A percentile compares a stretch with the other conserved stretches of the same genome.
These are phyloP conservation scores for Abramis brama DNA, from an alignment of 2,113 vertebrate species.

Conservation along the genomic window DNA sequence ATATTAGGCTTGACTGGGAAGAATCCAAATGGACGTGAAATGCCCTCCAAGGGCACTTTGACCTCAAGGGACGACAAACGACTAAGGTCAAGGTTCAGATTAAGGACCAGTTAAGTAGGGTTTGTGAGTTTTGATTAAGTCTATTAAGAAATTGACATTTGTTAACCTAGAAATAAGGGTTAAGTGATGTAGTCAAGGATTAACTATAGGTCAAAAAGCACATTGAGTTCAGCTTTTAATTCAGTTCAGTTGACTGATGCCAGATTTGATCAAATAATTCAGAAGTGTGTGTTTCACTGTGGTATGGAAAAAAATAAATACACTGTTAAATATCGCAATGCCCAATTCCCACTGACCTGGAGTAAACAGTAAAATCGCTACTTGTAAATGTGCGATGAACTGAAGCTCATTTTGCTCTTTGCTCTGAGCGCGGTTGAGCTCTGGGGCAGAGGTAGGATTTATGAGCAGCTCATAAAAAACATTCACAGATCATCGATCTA, in stretches of 20 bases:
- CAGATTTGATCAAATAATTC: slow-evolving; percentile 3
- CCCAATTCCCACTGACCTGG: background rate
- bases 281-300: background rate
- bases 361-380: slow-evolving; percentile 6
- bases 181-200: slow-evolving; percentile 6
- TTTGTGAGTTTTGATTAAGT: background rate
- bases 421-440: background rate
- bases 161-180: background rate
- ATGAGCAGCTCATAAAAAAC: slow-evolving; percentile 32
- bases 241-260: background rate
- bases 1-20: background rate
- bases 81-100: background rate
- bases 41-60: background rate
- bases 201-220: slow-evolving; percentile 15
- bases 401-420: slow-evolving; percentile 1
- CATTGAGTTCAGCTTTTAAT: background rate
- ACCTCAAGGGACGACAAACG: background rate
- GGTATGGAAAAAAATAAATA: background rate
- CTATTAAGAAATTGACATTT: slow-evolving; percentile 2
- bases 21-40: slow-evolving; percentile 5
- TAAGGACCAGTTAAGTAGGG: background rate
- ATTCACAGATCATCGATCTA: slow-evolving; percentile 37
- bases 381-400: background rate
- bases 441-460: slow-evolving; percentile 1
- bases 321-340: slow-evolving; percentile 11